Evolutionary conservation across 2,888 invertebrate genomes (phyloP), one percentile per base, ranked within the genome.

Genomic region (Hypomecis punctinalis): DNA sequence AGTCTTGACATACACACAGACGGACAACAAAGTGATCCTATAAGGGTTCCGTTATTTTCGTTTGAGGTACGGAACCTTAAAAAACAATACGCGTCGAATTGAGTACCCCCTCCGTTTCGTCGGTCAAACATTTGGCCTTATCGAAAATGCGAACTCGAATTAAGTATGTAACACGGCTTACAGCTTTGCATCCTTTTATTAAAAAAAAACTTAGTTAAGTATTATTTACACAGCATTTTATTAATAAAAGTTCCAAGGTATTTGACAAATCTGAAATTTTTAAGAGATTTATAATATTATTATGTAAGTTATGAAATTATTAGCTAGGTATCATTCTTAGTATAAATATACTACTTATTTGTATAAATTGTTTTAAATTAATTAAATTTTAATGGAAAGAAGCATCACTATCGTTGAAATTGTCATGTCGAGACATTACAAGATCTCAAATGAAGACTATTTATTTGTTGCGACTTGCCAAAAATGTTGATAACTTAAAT

Each of bases 381-480:
- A 74, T 73, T 72, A 73, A 69, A 72, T 72, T 73, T 74, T 75
- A 74, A 70, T 73, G 76, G 70, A 75, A 46, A 45, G 57, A 61
- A 69, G 52, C 70, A 70, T 69, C 70, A 70, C 69, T 69, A 70
- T 46, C 10, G 35, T 33, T 58, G 69, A 80, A 83, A 86, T 89
- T 85, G 86, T 88, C 86, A 81, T 49, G 11, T 74, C 76, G 82
- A 76, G 73, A 82, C 88, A 89, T 89, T 85, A 89, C 86, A 83
- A 83, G 91, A 92, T 91, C 92, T 92, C 91, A 85, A 79, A 71
- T 75, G 79, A 83, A 90, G 86, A 89, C 86, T 90, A 86, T 79
- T 56, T 46, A 56, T 47, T 79, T 76, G 79, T 81, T 83, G 82
- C 83, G 81, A 85, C 91, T 91, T 92, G 91, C 91, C 92, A 91